These are phyloP conservation scores for Amphiprion clarkii DNA, from an alignment of 2,797 vertebrate species.

Conservation along the genomic window DNA sequence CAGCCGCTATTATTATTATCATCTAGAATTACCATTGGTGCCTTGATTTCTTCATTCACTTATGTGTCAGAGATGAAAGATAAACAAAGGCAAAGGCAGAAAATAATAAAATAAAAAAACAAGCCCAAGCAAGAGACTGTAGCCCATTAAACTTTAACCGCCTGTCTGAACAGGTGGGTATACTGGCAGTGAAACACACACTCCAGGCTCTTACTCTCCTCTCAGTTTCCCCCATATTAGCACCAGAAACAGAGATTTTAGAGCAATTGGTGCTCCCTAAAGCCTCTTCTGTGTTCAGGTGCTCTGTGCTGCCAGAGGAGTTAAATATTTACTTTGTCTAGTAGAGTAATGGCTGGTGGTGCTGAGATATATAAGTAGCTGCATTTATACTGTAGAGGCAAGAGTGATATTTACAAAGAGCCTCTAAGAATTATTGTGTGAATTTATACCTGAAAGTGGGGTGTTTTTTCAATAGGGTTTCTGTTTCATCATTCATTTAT, in stretches of 20 bases:
- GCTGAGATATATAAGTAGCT: slow-evolving; percentile 13
- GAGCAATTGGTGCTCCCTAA: slow-evolving; percentile 44
- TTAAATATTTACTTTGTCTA: slow-evolving; percentile 59
- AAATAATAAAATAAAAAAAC: neutral
- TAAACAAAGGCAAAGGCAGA: slow-evolving; percentile 21
- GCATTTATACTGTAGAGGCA: neutral
- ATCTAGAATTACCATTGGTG: slow-evolving; percentile 9
- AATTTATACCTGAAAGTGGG: neutral
- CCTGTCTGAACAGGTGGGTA: slow-evolving; percentile 70
- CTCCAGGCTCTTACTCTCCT: slow-evolving; percentile 55
- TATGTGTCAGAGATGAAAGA: slow-evolving; percentile 43
- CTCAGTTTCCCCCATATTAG: slow-evolving; percentile 63
- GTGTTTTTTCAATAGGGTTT: neutral
- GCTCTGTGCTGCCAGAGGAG: slow-evolving; percentile 36
- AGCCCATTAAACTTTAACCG: slow-evolving; percentile 63
- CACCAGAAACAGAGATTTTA: slow-evolving; percentile 60
- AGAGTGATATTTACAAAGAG: slow-evolving; percentile 13
- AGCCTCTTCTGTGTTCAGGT: slow-evolving; percentile 47
- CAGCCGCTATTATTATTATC: neutral
- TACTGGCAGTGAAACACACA: slow-evolving; percentile 55
- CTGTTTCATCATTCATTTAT: slow-evolving; percentile 6
- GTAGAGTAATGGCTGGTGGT: slow-evolving; percentile 28
- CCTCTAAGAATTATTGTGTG: neutral
- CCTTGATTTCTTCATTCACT: slow-evolving; percentile 45
- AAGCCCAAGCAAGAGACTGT: slow-evolving; percentile 38